These are phyloP conservation scores for Casuarius casuarius DNA, from an alignment of 2,113 vertebrate species.

Conservation along the genomic window DNA sequence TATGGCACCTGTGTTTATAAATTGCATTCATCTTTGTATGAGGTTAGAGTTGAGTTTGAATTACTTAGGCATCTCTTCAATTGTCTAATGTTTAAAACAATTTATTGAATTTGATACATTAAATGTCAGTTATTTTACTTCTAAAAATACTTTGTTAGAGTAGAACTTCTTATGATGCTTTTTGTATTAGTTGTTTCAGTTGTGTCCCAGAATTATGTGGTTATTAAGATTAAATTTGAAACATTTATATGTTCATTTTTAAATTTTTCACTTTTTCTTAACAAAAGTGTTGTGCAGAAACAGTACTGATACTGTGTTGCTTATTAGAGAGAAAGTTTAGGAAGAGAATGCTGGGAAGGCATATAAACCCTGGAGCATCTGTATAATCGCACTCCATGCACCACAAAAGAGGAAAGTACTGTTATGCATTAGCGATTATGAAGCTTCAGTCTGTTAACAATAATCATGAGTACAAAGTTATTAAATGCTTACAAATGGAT, in stretches of 20 bases:
- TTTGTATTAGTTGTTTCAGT: neutral
- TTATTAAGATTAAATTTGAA: neutral
- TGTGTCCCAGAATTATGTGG: neutral
- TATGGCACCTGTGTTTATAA: neutral
- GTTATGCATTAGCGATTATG: no score
- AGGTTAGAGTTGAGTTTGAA: neutral
- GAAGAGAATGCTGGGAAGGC: neutral
- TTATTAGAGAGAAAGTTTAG: neutral
- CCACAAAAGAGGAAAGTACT: neutral
- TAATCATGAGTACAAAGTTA: neutral
- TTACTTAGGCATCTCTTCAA: neutral
- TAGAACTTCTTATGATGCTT: neutral
- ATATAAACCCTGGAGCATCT: neutral
- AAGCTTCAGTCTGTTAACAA: neutral
- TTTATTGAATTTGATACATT: neutral
- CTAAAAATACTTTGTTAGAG: neutral
- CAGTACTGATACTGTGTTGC: neutral
- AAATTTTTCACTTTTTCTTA: neutral
- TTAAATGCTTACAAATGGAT: neutral
- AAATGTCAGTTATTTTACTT: neutral
- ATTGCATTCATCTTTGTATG: neutral
- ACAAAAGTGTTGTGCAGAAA: neutral
- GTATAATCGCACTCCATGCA: neutral
- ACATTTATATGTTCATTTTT: neutral
- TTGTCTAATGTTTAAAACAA: conserved; percentile 8